Base-by-base conservation (phyloP, 2,797 vertebrate species). In the Tapera naevia region DNA sequence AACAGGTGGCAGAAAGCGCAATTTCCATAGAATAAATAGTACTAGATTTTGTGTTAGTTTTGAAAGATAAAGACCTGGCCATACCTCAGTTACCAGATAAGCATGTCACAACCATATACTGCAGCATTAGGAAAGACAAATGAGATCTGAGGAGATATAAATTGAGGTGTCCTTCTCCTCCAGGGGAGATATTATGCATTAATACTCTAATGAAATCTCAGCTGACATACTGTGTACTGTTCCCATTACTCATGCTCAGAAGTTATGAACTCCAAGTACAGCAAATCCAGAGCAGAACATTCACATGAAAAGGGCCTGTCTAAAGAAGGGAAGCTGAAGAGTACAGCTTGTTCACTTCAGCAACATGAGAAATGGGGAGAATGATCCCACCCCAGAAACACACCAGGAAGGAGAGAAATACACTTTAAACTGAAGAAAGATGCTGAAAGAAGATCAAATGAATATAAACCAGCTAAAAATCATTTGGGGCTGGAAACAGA, bases 191-290 rank as follows among this genome's bases (percentile, higher is more conserved):
- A 88, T 72, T 50, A 72, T 9, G 0, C n/a, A 83, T 78, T 86
- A 83, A n/a, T 41, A 58, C 28, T 65, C 88, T 89, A 89, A 95
- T 43, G 16, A 86, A 83, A 89, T 92, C 93, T 91, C 54, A 46
- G 0, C 66, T n/a, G 16, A 75, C 80, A 88, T 93, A 54, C 50
- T 67, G 24, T 43, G 27, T 46, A 75, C 58, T 78, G 46, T 69
- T 80, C 32, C 65, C 72, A 80, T 88, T 61, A n/a, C 53, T 86
- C 75, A 57, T 5, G 46, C 43, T 61, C 72, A 86, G 66, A 94
- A 91, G 92, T 65, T 1, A 88, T 33, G 24, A 91, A 83, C 33
- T 65, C 43, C 27, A 65, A 73, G 64, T 19, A 56, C 0, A 87
- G 65, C 51, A 87, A 92, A 85, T 9, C 16, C 60, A 60, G 51